These are phyloP conservation scores for Cylloceria caligata DNA, from an alignment of 2,888 invertebrate genomes.

Conservation along the genomic window DNA sequence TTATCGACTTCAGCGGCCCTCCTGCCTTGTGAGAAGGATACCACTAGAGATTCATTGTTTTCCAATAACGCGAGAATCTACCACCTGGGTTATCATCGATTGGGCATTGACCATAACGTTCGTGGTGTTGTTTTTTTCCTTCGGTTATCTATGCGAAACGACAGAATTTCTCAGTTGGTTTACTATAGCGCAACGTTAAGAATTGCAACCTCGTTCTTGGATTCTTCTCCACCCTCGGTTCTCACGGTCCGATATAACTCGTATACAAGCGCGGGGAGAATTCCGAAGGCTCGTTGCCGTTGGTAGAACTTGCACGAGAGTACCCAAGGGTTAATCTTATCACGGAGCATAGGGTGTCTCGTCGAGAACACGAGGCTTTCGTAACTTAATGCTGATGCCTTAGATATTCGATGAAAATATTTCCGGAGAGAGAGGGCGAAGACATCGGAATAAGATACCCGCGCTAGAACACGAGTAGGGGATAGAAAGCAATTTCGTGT, in stretches of 20 bases:
- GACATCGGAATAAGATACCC: conserved; percentile 45
- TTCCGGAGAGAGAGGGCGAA: conserved; percentile 3
- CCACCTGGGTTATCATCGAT: conserved; percentile 74
- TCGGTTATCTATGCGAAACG: conserved; percentile 11
- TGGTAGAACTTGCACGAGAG: not conserved
- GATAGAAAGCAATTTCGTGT: conserved; percentile 51
- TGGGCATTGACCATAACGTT: conserved; percentile 58
- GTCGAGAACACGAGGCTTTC: conserved; percentile 1
- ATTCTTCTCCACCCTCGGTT: not conserved
- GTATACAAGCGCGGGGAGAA: not conserved
- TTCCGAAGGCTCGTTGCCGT: conserved; percentile 2
- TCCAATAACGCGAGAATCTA: conserved; percentile 72
- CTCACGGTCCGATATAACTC: not conserved
- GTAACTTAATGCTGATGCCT: conserved; percentile 35
- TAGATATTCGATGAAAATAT: conserved; percentile 46
- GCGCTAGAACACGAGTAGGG: conserved; percentile 19
- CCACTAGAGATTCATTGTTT: conserved; percentile 74
- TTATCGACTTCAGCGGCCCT: conserved; percentile 24
- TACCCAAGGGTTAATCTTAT: conserved; percentile 29
- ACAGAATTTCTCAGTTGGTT: conserved; percentile 8
- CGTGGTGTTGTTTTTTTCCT: conserved; percentile 11
- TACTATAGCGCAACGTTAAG: not conserved
- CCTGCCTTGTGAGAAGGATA: conserved; percentile 30
- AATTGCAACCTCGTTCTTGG: not conserved
- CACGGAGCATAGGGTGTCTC: not conserved